phyloP scores from a whole-genome alignment of 2,113 vertebrate species.

The Typhlomys cinereus region DNA sequence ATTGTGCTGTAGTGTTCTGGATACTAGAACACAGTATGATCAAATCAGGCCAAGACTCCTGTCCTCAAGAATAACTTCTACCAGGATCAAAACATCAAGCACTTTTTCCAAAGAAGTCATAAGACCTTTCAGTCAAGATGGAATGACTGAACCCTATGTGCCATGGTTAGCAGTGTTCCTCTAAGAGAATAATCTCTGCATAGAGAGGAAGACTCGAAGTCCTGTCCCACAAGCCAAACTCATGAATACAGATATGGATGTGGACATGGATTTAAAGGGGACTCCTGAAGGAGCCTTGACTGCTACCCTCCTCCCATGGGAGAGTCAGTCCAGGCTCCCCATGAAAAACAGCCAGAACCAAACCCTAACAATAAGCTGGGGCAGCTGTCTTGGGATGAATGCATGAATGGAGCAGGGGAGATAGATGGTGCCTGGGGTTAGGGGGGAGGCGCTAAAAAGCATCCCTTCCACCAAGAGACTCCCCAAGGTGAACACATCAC shows the following conservation, averaged over 20 bases:
- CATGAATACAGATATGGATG: neutral
- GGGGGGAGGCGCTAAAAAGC: neutral
- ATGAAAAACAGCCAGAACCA: neutral
- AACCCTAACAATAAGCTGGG: neutral
- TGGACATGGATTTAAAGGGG: neutral
- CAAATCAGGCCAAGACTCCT: neutral
- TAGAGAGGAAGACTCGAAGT: neutral
- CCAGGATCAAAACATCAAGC: neutral
- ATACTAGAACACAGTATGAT: neutral
- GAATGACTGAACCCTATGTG: neutral
- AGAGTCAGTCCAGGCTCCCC: neutral
- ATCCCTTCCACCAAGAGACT: neutral
- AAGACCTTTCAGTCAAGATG: neutral
- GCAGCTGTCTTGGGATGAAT: neutral
- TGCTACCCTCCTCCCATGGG: neutral
- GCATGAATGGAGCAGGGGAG: neutral
- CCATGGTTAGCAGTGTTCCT: neutral
- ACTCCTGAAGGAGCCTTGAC: neutral
- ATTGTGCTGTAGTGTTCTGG: neutral
- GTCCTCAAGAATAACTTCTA: neutral
- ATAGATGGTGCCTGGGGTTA: neutral
- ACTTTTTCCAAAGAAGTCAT: neutral
- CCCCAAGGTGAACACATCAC: neutral
- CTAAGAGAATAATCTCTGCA: neutral
- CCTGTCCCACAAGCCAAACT: neutral